A percentile compares a stretch with the other conserved stretches of the same genome.
phyloP scores from a whole-genome alignment of 2,797 vertebrate species.

The Fistularia commersonii region DNA sequence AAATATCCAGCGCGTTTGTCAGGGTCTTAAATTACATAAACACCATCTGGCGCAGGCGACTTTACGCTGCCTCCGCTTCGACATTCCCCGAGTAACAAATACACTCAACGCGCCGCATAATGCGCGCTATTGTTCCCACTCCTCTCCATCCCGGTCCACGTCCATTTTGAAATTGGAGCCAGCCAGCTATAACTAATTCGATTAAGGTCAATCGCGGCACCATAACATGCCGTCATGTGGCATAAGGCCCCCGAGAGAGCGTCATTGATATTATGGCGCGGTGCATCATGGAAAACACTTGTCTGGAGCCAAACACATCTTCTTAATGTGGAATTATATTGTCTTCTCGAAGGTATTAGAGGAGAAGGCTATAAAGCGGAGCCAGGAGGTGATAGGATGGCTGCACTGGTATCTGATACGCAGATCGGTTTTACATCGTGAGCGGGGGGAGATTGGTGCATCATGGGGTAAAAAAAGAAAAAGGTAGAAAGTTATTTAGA shows the following conservation, averaged over 20 bases:
- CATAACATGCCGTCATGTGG: constrained; percentile 44
- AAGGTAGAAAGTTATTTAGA: no score
- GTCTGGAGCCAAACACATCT: constrained; percentile 49
- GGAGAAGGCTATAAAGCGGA: constrained; percentile 54
- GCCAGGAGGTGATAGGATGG: constrained; percentile 16
- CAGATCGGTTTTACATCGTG: no score
- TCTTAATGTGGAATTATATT: constrained; percentile 56
- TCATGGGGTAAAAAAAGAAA: no score
- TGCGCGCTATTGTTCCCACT: constrained; percentile 53
- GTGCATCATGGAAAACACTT: constrained; percentile 52
- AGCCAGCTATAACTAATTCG: constrained; percentile 66
- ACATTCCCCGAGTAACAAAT: constrained; percentile 26
- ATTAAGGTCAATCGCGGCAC: constrained; percentile 64
- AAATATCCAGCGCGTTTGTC: constrained; percentile 53
- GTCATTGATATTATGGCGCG: constrained; percentile 42
- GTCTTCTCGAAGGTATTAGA: constrained; percentile 46
- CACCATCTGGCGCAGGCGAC: constrained; percentile 68
- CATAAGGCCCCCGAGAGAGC: constrained; percentile 38
- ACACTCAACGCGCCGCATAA: constrained; percentile 29
- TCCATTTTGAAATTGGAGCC: constrained; percentile 49
- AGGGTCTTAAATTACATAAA: constrained; percentile 67
- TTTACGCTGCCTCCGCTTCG: constrained; percentile 30
- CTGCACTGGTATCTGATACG: no score
- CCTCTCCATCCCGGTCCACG: constrained; percentile 42
- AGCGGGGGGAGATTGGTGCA: no score